phyloP scores from a whole-genome alignment of 2,113 vertebrate genomes.

The Chaetura pelagica region DNA sequence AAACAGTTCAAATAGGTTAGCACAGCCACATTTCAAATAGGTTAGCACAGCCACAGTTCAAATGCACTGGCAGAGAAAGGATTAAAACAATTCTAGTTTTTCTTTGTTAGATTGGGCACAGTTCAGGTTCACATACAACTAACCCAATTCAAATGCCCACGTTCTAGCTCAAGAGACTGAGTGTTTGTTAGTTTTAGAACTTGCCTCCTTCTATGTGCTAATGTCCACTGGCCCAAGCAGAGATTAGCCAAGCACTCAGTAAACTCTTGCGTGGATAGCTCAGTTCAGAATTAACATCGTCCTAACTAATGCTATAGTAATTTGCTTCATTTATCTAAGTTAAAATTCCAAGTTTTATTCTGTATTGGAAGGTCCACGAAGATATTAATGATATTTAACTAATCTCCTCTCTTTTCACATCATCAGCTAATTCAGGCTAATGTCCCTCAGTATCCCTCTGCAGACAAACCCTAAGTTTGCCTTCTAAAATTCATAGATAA shows the following conservation, averaged over 20 bases:
- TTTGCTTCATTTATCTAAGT: not conserved
- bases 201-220: not conserved
- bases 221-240: not conserved
- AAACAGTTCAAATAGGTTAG: not conserved
- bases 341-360: not conserved
- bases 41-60: not conserved
- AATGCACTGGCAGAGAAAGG: not conserved
- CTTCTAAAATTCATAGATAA: not conserved
- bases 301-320: not conserved
- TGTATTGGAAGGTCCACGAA: not conserved
- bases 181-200: not conserved
- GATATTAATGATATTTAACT: not conserved
- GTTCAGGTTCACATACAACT: not conserved
- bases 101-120: not conserved
- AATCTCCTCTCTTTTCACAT: not conserved
- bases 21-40: not conserved
- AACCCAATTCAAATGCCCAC: not conserved
- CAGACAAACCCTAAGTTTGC: not conserved
- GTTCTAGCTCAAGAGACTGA: fast-evolving
- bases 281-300: not conserved
- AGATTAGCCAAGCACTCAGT: fast-evolving
- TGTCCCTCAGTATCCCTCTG: not conserved
- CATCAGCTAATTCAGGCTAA: not conserved
- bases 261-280: not conserved
- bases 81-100: not conserved